phyloP scores from a whole-genome alignment of 2,113 vertebrate genomes.

The Myotis yumanensis region DNA sequence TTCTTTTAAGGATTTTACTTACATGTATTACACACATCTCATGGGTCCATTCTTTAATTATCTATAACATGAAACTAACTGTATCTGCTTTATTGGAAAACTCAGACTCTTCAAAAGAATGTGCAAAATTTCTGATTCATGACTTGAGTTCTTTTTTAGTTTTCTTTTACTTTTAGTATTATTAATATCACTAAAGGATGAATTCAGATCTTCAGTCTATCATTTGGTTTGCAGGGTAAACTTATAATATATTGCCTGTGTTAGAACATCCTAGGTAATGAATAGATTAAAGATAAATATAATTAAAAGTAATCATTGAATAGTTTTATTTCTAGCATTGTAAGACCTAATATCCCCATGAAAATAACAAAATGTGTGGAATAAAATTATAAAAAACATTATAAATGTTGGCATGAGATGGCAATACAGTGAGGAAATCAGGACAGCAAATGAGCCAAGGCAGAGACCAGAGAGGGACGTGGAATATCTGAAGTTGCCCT shows the following conservation, averaged over 20 bases:
- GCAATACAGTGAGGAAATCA: not conserved
- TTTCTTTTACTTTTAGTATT: conserved; percentile 13
- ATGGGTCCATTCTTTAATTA: not conserved
- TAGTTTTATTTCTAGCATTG: not conserved
- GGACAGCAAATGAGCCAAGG: not conserved
- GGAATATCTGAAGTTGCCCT: not conserved
- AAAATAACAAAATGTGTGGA: not conserved
- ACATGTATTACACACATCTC: not conserved
- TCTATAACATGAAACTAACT: not conserved
- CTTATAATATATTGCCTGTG: not conserved
- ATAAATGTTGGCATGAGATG: not conserved
- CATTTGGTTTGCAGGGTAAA: not conserved
- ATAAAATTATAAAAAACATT: not conserved
- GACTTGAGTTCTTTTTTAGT: not conserved
- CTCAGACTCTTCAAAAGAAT: not conserved
- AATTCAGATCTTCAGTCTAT: not conserved
- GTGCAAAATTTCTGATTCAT: not conserved
- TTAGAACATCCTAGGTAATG: not conserved
- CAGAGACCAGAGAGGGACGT: not conserved
- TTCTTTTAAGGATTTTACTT: not conserved
- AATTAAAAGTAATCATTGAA: not conserved
- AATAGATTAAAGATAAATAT: not conserved
- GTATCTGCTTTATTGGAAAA: not conserved
- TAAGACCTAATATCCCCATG: not conserved
- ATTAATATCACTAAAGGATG: not conserved